These are phyloP conservation scores for Syngnathus acus DNA, from an alignment of 2,797 vertebrate genomes.

Conservation along the genomic window DNA sequence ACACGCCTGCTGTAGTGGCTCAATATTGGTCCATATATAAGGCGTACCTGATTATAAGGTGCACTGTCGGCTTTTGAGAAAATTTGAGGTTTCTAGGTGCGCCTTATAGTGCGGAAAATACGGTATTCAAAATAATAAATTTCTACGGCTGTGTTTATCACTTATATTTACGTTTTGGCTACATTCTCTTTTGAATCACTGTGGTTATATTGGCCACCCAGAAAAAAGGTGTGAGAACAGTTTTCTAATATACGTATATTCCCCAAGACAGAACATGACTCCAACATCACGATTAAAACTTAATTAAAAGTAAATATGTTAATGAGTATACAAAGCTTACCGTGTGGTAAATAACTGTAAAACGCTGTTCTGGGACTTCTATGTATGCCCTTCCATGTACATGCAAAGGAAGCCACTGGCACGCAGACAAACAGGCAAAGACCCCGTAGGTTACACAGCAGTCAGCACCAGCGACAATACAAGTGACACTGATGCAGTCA, in stretches of 20 bases:
- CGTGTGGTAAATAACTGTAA: background rate
- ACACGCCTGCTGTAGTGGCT: too few relatives aligned
- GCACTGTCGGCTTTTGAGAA: too few relatives aligned
- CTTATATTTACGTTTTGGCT: background rate
- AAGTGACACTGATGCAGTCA: constrained; percentile 7
- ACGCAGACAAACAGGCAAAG: constrained; percentile 1
- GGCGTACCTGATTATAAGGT: too few relatives aligned
- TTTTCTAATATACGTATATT: background rate
- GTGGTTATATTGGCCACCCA: background rate
- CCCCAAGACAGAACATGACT: background rate
- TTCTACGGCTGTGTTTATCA: background rate
- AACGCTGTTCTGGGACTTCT: background rate
- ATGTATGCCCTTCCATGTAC: background rate
- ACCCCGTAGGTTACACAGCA: background rate
- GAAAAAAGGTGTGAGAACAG: background rate
- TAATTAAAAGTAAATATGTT: background rate
- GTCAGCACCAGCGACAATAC: background rate
- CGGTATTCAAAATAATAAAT: background rate
- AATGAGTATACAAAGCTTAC: background rate
- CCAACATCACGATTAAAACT: background rate
- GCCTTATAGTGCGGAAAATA: too few relatives aligned
- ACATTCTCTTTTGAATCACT: too few relatives aligned
- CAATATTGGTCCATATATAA: too few relatives aligned
- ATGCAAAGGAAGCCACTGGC: constrained; percentile 4
- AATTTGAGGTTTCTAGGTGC: too few relatives aligned